Evolutionary conservation across 2,113 vertebrate species (phyloP).

Genomic region (Phocoena sinus): DNA sequence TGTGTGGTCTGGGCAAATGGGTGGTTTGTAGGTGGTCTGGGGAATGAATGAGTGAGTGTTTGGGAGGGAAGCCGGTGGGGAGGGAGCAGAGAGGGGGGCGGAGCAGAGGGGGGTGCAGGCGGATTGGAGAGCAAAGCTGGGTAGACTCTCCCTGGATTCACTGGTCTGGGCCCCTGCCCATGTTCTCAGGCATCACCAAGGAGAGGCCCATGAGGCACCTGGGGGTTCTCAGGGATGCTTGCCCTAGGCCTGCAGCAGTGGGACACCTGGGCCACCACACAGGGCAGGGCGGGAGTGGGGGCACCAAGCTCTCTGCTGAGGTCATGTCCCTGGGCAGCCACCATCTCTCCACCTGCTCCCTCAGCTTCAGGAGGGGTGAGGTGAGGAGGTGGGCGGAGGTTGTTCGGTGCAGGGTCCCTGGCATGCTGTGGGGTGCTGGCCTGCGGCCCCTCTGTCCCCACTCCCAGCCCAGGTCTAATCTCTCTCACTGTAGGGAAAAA

Average conservation of each 20-base stretch:
- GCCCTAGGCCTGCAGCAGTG: neutral
- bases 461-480: neutral
- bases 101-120: neutral
- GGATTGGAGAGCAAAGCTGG: neutral
- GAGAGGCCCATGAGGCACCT: neutral
- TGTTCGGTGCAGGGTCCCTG: neutral
- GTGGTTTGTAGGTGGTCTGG: conserved; percentile 71
- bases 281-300: neutral
- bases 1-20: conserved; percentile 60
- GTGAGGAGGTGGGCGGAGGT: neutral
- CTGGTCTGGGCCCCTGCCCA: neutral
- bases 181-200: neutral
- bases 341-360: neutral
- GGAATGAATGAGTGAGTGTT: conserved; percentile 53
- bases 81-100: neutral
- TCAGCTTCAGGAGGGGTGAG: neutral
- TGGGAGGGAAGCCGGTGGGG: neutral
- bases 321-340: neutral
- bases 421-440: neutral
- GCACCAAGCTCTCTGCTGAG: neutral
- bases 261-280: neutral
- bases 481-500: neutral
- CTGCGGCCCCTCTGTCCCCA: neutral
- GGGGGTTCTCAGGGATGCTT: neutral
- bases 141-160: neutral